Evolutionary conservation across 2,888 invertebrate species (phyloP).

Genomic region (Elmis aenea): DNA sequence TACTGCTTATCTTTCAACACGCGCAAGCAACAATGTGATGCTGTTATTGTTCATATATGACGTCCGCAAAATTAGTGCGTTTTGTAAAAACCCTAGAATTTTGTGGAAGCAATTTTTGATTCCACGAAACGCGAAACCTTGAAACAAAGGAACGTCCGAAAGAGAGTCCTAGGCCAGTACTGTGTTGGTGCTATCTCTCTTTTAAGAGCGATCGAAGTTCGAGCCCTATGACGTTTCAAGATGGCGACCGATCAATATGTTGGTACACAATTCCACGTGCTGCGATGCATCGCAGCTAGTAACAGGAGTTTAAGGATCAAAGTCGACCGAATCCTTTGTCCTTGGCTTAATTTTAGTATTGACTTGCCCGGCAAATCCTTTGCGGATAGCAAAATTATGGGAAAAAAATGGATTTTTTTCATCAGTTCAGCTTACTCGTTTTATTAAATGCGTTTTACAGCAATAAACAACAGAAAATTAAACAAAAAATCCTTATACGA

Average conservation of each 20-base stretch:
- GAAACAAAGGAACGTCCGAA: slow-evolving; percentile 15
- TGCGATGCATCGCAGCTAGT: slow-evolving; percentile 30
- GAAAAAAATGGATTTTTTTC: too few species aligned
- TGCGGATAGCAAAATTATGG: too few species aligned
- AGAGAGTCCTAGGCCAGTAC: slow-evolving; percentile 26
- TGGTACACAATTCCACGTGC: slow-evolving; percentile 34
- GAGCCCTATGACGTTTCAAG: slow-evolving; percentile 17
- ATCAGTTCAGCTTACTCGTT: too few species aligned
- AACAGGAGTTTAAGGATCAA: slow-evolving; percentile 33
- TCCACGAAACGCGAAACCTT: slow-evolving; percentile 5
- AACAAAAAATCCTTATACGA: too few species aligned
- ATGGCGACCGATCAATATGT: slow-evolving; percentile 36
- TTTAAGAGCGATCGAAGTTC: slow-evolving; percentile 9
- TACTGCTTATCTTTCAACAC: too few species aligned
- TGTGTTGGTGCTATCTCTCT: slow-evolving; percentile 35
- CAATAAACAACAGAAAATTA: too few species aligned
- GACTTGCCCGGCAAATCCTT: too few species aligned
- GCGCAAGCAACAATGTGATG: too few species aligned
- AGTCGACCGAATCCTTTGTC: slow-evolving; percentile 41
- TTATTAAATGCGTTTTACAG: too few species aligned
- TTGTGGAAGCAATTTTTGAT: slow-evolving; percentile 1
- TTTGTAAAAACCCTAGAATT: neutral
- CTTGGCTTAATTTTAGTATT: slow-evolving; percentile 30
- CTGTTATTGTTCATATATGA: too few species aligned
- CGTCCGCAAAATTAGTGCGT: slow-evolving; percentile 1